phyloP scores from a whole-genome alignment of 1,140 invertebrate genomes.

The Mercenaria mercenaria region DNA sequence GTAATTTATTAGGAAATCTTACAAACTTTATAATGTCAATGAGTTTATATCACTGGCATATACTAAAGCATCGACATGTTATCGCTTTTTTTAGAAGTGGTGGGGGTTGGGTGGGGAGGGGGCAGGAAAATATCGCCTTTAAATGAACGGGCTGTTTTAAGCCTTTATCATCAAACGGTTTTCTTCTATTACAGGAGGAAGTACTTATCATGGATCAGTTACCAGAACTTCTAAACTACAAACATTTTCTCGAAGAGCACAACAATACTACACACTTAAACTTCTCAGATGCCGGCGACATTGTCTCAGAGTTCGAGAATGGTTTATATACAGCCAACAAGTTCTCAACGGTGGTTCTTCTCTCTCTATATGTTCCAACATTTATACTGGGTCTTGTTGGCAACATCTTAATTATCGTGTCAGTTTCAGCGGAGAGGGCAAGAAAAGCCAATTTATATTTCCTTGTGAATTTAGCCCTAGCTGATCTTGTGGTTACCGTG shows the following conservation, averaged over 20 bases:
- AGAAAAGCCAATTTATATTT: constrained; percentile 75
- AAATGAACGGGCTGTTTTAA: too few relatives aligned
- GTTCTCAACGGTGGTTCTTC: constrained; percentile 68
- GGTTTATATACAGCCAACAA: constrained; percentile 62
- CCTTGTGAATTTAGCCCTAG: constrained; percentile 74
- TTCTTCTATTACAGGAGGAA: neutral
- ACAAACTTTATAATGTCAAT: too few relatives aligned
- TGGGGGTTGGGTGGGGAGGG: too few relatives aligned
- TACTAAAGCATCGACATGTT: too few relatives aligned
- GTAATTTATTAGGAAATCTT: too few relatives aligned
- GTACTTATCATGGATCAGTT: constrained; percentile 65
- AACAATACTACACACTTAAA: constrained; percentile 68
- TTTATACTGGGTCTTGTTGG: constrained; percentile 74
- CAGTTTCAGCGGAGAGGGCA: constrained; percentile 61
- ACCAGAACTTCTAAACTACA: constrained; percentile 66
- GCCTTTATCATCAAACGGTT: too few relatives aligned
- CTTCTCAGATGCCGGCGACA: constrained; percentile 60
- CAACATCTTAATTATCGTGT: constrained; percentile 74
- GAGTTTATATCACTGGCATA: too few relatives aligned
- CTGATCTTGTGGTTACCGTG: constrained; percentile 76
- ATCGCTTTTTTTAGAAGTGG: too few relatives aligned
- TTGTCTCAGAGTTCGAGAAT: constrained; percentile 69
- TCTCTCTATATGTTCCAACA: constrained; percentile 73
- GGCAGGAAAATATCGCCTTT: too few relatives aligned
- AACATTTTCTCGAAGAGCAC: constrained; percentile 57